Evolutionary conservation across 1,140 invertebrate species (phyloP), one percentile per base, ranked within the genome.

Genomic region (Pseudobourletiella spinata): DNA sequence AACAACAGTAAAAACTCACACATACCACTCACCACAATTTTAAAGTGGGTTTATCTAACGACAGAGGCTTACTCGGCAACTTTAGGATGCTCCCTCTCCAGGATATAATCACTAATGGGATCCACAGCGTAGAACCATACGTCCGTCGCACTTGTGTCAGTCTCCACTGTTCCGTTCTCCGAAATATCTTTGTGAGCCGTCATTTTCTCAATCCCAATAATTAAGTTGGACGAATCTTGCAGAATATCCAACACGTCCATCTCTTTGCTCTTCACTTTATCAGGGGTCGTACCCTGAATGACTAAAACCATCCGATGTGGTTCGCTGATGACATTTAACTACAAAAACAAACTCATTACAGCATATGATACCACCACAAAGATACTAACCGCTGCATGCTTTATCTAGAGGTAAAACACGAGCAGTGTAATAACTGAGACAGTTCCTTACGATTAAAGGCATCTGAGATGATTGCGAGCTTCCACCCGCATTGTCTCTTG

Each of bases 51-150:
- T 25, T 52, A 63, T 20, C n/a, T 11, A 39, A 25, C 18, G 54
- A 71, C 2, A 24, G 56, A 20, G 25, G 39, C 77, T 78, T 75
- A 87, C 85, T 82, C 84, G 68, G 83, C 80, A 14, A 92, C 80
- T 42, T 80, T 73, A 3, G 81, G 79, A 65, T 84, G 83, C 70
- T 90, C 89, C 29, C 84, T 80, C 4, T 80, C 75, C 16, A 93
- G 71, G 65, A 93, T 87, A 39, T 76, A 79, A 57, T 89, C 87
- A 0, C 82, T 87, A 29, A 79, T 79, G 0, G 89, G 89, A 77
- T 93, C 88, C 20, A 93, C 79, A 0, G 86, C 79, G 67, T 91
- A 92, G 73, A 93, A 86, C 87, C 88, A 91, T 2, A 92, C 80
- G 71, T 91, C 88, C 0, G 89, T 90, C 6, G 85, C 86, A n/a